Conservation (phyloP, 2,888 invertebrate species). For the Dione vanillae region DNA sequence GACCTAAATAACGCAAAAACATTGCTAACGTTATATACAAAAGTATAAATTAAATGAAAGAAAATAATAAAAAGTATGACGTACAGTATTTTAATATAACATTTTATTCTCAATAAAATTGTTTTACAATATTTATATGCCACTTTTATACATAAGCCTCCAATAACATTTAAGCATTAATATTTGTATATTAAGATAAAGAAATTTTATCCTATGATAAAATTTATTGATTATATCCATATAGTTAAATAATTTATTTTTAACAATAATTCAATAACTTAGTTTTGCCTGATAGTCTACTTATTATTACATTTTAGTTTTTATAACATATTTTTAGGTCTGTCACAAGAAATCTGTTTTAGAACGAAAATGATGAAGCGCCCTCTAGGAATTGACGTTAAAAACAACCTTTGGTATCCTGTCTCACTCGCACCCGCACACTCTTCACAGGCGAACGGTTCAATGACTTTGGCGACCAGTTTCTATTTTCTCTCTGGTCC, state of each 20-base stretch:
- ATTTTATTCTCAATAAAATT: background rate
- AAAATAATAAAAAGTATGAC: background rate
- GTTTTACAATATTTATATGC: background rate
- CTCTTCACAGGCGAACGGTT: slow-evolving; percentile 75
- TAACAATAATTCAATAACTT: too few species aligned
- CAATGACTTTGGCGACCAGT: slow-evolving; percentile 83
- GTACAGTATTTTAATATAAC: too few species aligned
- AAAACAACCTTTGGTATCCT: slow-evolving; percentile 48
- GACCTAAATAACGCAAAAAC: slow-evolving; percentile 53
- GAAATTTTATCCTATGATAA: too few species aligned
- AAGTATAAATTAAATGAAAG: too few species aligned
- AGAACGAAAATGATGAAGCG: slow-evolving; percentile 48
- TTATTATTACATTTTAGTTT: background rate
- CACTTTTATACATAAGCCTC: background rate
- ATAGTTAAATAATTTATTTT: too few species aligned
- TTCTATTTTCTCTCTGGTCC: slow-evolving; percentile 85
- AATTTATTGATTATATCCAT: too few species aligned
- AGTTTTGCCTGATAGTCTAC: too few species aligned
- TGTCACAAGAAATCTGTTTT: slow-evolving; percentile 53
- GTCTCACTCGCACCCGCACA: slow-evolving; percentile 75
- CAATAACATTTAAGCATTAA: background rate
- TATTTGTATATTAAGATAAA: background rate
- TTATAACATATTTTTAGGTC: slow-evolving; percentile 52
- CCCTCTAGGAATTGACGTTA: slow-evolving; percentile 60
- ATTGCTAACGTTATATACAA: background rate